A percentile compares a stretch with the other conserved stretches of the same genome.
Evolutionary conservation across 2,797 vertebrate species (phyloP).

Genomic region (Pangasius krempfi): DNA sequence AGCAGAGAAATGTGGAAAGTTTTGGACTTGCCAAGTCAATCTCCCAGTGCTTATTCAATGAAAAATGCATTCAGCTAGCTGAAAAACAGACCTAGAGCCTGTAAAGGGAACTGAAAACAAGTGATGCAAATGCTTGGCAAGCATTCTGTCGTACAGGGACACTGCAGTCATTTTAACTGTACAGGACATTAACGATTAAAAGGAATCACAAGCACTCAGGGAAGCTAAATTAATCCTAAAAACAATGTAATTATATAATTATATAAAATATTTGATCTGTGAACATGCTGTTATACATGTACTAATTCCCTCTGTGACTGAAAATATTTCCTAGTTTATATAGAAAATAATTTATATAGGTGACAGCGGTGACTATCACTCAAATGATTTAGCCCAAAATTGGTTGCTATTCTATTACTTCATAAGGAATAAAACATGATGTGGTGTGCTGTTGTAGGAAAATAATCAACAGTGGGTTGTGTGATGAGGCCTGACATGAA

Average conservation of each 20-base stretch:
- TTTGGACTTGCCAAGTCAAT: constrained; percentile 32
- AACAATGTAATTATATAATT: not conserved
- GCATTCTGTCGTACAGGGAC: not conserved
- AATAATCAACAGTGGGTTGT: not conserved
- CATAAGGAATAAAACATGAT: not conserved
- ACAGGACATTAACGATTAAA: not conserved
- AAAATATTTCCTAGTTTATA: not conserved
- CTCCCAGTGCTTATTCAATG: constrained; percentile 19
- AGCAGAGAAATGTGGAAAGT: constrained; percentile 29
- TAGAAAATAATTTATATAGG: not conserved
- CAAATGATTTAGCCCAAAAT: not conserved
- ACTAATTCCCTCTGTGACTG: not conserved
- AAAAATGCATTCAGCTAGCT: not conserved
- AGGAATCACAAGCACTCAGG: not conserved
- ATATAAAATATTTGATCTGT: not conserved
- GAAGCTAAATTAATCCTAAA: not conserved
- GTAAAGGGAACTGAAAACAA: constrained; percentile 25
- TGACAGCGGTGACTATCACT: not conserved
- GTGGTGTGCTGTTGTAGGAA: not conserved
- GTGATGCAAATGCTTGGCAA: not conserved
- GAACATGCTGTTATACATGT: not conserved
- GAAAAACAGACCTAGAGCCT: not conserved
- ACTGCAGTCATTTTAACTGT: not conserved
- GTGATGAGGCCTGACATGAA: not conserved
- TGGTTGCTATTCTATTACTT: not conserved